Conservation (phyloP, 2,113 vertebrate genomes). For the Chaenogobius annularis region DNA sequence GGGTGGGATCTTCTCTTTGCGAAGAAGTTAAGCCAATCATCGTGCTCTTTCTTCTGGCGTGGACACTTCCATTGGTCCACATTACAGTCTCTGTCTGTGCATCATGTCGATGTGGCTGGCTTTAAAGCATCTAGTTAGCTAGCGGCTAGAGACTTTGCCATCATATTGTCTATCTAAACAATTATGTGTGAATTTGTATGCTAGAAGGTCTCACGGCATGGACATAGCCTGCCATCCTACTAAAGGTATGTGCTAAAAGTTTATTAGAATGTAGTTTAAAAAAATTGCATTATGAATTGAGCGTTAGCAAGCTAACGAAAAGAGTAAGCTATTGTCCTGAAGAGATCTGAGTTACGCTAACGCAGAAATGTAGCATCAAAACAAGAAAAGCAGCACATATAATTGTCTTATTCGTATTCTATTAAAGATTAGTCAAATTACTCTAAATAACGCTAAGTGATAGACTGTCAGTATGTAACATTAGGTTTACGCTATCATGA, state of each 20-base stretch:
- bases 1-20: not conserved
- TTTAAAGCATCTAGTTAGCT: slow-evolving; percentile 50
- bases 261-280: slow-evolving; percentile 19
- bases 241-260: slow-evolving; percentile 54
- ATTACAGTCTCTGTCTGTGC: slow-evolving; percentile 21
- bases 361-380: slow-evolving; percentile 29
- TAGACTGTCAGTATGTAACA: not conserved
- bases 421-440: not conserved
- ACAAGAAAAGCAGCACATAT: not conserved
- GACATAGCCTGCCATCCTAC: not conserved
- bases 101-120: slow-evolving; percentile 51
- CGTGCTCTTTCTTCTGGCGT: not conserved
- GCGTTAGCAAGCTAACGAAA: slow-evolving; percentile 44
- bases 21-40: slow-evolving; percentile 40
- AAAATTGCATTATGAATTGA: not conserved
- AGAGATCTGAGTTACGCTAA: slow-evolving; percentile 26
- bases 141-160: slow-evolving; percentile 38
- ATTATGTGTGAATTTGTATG: not conserved
- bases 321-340: slow-evolving; percentile 9
- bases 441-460: not conserved
- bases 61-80: slow-evolving; percentile 49
- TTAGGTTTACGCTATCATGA: not conserved
- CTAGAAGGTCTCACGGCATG: not conserved
- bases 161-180: not conserved
- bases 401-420: not conserved